Percentiles rank a stretch among this genome's conserved stretches.
phyloP scores from a whole-genome alignment of 2,888 invertebrate genomes.

The Linyphia triangularis region DNA sequence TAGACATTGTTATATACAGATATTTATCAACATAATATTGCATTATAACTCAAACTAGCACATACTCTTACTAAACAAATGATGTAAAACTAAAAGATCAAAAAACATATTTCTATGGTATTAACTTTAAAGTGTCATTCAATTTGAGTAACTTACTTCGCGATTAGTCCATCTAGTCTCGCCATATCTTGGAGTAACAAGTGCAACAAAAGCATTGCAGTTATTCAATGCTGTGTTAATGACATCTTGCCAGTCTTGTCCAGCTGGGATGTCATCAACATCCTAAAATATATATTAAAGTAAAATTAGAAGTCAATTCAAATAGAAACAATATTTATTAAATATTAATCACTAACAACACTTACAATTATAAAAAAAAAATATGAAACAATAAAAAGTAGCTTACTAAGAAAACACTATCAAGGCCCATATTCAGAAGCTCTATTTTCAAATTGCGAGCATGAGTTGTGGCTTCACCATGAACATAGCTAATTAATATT shows the following conservation, averaged over 20 bases:
- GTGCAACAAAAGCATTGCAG: slow-evolving; percentile 80
- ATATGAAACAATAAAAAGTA: background rate
- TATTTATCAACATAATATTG: too few species aligned
- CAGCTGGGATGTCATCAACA: slow-evolving; percentile 79
- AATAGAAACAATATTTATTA: too few species aligned
- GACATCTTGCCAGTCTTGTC: slow-evolving; percentile 80
- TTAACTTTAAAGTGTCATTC: too few species aligned
- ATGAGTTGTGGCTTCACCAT: slow-evolving; percentile 79
- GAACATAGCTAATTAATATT: slow-evolving; percentile 80
- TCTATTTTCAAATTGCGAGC: slow-evolving; percentile 79
- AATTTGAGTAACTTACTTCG: slow-evolving; percentile 78
- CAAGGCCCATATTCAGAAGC: slow-evolving; percentile 78
- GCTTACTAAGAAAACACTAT: slow-evolving; percentile 79
- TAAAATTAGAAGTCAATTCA: too few species aligned
- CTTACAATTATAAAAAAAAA: background rate
- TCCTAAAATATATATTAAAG: background rate
- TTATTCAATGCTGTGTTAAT: slow-evolving; percentile 80
- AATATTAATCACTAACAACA: background rate
- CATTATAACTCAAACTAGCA: too few species aligned
- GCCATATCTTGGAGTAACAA: slow-evolving; percentile 80
- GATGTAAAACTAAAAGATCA: too few species aligned
- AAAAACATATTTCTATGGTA: too few species aligned
- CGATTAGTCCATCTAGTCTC: slow-evolving; percentile 80
- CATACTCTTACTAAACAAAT: too few species aligned
- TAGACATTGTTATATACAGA: too few species aligned